Conservation (phyloP, 1,140 invertebrate genomes). For the Aphelinus atriplicis region DNA sequence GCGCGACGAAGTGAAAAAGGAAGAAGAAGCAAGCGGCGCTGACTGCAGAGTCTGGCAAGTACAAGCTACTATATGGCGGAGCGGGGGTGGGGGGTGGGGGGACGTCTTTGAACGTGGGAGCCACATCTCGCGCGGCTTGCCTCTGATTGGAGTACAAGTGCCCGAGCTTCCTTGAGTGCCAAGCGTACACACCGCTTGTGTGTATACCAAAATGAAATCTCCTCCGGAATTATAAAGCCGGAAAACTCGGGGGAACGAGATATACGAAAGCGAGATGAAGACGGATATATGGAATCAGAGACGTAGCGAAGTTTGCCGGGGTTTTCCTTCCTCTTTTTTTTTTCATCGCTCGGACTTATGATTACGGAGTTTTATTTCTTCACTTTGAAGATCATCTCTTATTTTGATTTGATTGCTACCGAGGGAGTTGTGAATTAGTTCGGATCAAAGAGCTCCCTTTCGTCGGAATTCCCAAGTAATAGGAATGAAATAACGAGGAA, state of each 20-base stretch:
- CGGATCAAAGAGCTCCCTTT: too few relatives aligned
- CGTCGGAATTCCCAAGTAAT: too few relatives aligned
- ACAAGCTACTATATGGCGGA: too few relatives aligned
- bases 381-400: too few relatives aligned
- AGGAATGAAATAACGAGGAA: too few relatives aligned
- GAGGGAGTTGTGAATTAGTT: too few relatives aligned
- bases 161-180: slow-evolving; percentile 5
- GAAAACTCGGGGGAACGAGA: not conserved
- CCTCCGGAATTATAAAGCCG: slow-evolving; percentile 26
- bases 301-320: not conserved
- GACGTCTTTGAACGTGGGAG: not conserved
- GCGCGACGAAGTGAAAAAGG: not conserved
- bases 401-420: too few relatives aligned
- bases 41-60: too few relatives aligned
- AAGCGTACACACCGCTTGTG: not conserved
- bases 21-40: not conserved
- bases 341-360: too few relatives aligned
- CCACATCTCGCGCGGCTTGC: slow-evolving; percentile 16
- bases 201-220: slow-evolving; percentile 11
- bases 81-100: not conserved
- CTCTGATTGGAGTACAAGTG: slow-evolving; percentile 34
- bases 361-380: too few relatives aligned
- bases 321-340: too few relatives aligned
- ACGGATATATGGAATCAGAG: not conserved
- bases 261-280: not conserved